Conservation (phyloP, 2,113 vertebrate species). For the Cairina moschata region DNA sequence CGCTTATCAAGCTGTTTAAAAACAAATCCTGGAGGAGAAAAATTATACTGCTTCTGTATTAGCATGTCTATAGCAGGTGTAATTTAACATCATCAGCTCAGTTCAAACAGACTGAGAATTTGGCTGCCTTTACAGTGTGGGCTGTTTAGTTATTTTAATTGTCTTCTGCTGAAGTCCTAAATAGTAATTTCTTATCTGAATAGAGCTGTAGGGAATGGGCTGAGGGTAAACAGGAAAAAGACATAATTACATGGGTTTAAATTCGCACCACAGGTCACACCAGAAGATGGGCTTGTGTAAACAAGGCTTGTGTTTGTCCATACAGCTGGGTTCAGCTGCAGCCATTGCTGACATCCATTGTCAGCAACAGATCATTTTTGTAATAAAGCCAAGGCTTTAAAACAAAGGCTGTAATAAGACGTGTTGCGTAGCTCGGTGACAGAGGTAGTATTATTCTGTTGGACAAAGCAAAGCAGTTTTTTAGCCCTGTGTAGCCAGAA, state of each 20-base stretch:
- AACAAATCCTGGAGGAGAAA: constrained; percentile 16
- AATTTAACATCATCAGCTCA: constrained; percentile 7
- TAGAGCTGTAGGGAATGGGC: constrained; percentile 18
- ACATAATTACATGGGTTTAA: constrained; percentile 9
- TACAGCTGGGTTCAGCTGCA: constrained; percentile 43
- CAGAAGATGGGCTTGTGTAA: constrained; percentile 49
- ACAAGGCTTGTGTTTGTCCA: constrained; percentile 31
- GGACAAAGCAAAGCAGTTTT: constrained; percentile 18
- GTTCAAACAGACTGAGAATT: constrained; percentile 25
- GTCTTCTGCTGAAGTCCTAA: constrained; percentile 31
- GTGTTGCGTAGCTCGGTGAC: neutral
- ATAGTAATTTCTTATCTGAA: constrained; percentile 46
- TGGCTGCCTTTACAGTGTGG: constrained; percentile 15
- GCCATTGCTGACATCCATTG: constrained; percentile 31
- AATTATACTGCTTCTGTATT: neutral
- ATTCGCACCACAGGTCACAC: constrained; percentile 26
- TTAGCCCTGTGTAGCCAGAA: neutral
- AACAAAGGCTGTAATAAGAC: constrained; percentile 28
- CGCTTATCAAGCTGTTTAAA: neutral
- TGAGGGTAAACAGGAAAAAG: constrained; percentile 51
- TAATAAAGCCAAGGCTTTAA: constrained; percentile 29
- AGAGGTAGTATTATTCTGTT: constrained; percentile 42
- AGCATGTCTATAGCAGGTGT: constrained; percentile 23
- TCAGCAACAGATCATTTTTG: constrained; percentile 54
- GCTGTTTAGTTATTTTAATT: constrained; percentile 32